Conservation (phyloP, 2,888 invertebrate species). For the Drosophila basisetae region DNA sequence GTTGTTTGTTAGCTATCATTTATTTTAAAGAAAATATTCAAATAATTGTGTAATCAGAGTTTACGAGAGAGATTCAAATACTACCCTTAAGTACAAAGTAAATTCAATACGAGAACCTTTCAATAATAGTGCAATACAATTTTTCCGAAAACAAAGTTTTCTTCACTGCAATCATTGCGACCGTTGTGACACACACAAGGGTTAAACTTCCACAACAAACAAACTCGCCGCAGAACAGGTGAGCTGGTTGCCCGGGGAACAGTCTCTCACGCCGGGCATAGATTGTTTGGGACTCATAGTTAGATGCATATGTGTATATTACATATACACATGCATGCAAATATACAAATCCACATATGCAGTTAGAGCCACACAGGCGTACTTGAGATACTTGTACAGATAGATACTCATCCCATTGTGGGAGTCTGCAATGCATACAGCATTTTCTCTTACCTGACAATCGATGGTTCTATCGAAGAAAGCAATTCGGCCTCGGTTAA, state of each 20-base stretch:
- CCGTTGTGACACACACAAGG: background rate
- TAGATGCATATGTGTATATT: background rate
- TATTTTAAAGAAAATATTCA: background rate
- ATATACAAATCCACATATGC: background rate
- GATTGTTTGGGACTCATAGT: slow-evolving; percentile 18
- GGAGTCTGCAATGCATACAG: background rate
- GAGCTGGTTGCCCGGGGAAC: slow-evolving; percentile 40
- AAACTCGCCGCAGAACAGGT: slow-evolving; percentile 14
- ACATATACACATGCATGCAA: background rate
- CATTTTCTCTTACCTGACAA: slow-evolving; percentile 54
- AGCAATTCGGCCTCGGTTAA: slow-evolving; percentile 32
- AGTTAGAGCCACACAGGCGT: slow-evolving; percentile 2
- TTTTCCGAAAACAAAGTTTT: background rate
- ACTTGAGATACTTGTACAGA: background rate
- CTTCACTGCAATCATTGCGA: background rate
- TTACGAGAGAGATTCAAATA: background rate
- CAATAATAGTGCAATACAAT: too few species aligned
- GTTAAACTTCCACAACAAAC: background rate
- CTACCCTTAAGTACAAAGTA: background rate
- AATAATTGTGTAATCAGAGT: background rate
- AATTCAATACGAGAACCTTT: background rate
- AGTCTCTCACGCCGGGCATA: slow-evolving; percentile 2
- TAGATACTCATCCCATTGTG: background rate
- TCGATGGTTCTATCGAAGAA: slow-evolving; percentile 44
- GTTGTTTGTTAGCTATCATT: background rate